Conservation (phyloP, 2,888 invertebrate species). For the Drosophila subsilvestris region DNA sequence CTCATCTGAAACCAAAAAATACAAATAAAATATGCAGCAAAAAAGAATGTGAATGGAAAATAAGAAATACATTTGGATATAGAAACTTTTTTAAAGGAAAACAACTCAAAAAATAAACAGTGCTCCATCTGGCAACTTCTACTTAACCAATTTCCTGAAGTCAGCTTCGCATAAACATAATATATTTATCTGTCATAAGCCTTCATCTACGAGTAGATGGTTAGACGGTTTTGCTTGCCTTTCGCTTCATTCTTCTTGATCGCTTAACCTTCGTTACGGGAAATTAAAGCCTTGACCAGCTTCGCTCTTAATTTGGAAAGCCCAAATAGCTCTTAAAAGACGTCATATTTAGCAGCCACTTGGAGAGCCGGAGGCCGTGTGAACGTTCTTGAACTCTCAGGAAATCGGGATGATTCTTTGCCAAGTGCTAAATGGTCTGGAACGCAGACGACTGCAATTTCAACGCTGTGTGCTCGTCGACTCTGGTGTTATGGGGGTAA, state of each 20-base stretch:
- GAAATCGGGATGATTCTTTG: slow-evolving; percentile 16
- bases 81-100: not conserved
- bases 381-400: slow-evolving; percentile 65
- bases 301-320: slow-evolving; percentile 36
- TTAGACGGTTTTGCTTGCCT: not conserved
- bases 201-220: not conserved
- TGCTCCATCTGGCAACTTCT: slow-evolving; percentile 14
- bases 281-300: slow-evolving; percentile 63
- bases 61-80: not conserved
- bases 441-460: slow-evolving; percentile 53
- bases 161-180: not conserved
- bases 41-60: too few species aligned
- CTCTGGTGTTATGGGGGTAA: slow-evolving; percentile 28
- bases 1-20: not conserved
- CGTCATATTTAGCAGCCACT: slow-evolving; percentile 46
- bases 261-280: slow-evolving; percentile 51
- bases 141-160: not conserved
- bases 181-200: slow-evolving; percentile 18
- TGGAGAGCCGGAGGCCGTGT: slow-evolving; percentile 16
- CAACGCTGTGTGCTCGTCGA: too few species aligned
- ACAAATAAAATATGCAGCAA: too few species aligned
- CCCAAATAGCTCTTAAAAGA: slow-evolving; percentile 42
- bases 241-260: slow-evolving; percentile 8
- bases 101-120: not conserved
- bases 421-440: slow-evolving; percentile 60